These are phyloP conservation scores for Toxonevra muliebris DNA, from an alignment of 2,888 invertebrate genomes.

Conservation along the genomic window DNA sequence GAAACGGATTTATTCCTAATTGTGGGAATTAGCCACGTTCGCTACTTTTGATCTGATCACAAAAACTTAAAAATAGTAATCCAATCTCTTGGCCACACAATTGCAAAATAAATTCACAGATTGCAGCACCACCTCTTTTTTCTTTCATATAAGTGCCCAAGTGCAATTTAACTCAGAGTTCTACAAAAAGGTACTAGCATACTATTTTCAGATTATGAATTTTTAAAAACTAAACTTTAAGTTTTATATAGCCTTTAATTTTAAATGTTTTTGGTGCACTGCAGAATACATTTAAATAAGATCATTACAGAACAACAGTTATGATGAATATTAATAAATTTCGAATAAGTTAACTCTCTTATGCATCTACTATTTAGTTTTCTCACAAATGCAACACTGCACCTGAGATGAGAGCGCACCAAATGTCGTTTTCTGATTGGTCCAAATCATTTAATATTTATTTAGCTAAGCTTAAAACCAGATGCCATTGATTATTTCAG, in stretches of 20 bases:
- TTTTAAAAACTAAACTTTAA: too few species aligned
- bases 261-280: too few species aligned
- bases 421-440: slow-evolving; percentile 57
- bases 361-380: too few species aligned
- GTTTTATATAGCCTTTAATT: too few species aligned
- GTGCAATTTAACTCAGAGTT: neutral
- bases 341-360: too few species aligned
- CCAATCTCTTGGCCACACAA: slow-evolving; percentile 14
- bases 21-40: slow-evolving; percentile 33
- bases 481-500: neutral
- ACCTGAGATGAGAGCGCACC: slow-evolving; percentile 32
- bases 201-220: too few species aligned
- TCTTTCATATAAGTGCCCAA: neutral
- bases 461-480: slow-evolving; percentile 15
- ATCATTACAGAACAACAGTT: too few species aligned
- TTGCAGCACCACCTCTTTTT: neutral
- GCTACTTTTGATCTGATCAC: slow-evolving; percentile 10
- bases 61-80: too few species aligned
- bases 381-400: slow-evolving; percentile 11
- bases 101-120: slow-evolving; percentile 35
- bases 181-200: too few species aligned
- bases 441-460: slow-evolving; percentile 46
- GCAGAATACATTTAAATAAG: too few species aligned
- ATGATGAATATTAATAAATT: too few species aligned
- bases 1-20: slow-evolving; percentile 1